Percentiles rank a stretch among this genome's conserved stretches.
phyloP scores from a whole-genome alignment of 92 coral and sea anemone genomes.

The Montipora capitata region DNA sequence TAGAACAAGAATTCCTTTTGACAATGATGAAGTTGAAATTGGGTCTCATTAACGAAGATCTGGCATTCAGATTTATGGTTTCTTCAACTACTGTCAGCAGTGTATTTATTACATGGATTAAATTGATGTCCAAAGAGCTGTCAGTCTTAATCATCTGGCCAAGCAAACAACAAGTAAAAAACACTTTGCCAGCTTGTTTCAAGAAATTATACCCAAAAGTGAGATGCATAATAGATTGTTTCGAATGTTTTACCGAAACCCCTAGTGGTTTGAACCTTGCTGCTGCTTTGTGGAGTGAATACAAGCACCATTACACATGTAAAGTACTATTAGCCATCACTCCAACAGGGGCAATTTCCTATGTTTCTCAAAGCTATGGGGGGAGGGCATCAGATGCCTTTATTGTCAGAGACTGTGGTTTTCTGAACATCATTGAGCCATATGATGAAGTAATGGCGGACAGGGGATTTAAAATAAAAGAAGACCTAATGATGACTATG shows the following conservation, averaged over 20 bases:
- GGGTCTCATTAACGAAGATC: too few species aligned
- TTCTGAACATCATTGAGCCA: conserved; percentile 73
- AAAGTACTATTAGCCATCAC: conserved; percentile 78
- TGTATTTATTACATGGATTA: too few species aligned
- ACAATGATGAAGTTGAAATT: neutral
- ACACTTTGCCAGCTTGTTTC: conserved; percentile 40
- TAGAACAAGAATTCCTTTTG: neutral
- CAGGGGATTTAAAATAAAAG: conserved; percentile 83
- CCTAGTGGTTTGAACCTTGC: conserved; percentile 56
- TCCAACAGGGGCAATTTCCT: conserved; percentile 63
- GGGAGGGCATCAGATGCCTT: conserved; percentile 78
- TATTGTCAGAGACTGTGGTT: conserved; percentile 73
- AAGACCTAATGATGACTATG: conserved; percentile 63
- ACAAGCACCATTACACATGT: conserved; percentile 23
- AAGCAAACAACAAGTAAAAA: neutral
- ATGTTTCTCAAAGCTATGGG: conserved; percentile 80
- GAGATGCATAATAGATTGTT: conserved; percentile 66
- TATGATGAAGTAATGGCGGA: conserved; percentile 85
- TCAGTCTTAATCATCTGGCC: neutral
- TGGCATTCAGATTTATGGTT: too few species aligned
- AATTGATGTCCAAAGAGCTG: conserved; percentile 8
- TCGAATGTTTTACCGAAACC: conserved; percentile 67
- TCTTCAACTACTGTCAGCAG: too few species aligned
- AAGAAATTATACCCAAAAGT: conserved; percentile 53
- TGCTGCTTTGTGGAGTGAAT: conserved; percentile 16